A percentile compares a stretch with the other conserved stretches of the same genome.
phyloP scores from a whole-genome alignment of 2,888 invertebrate genomes.

The Tethea ocularis region DNA sequence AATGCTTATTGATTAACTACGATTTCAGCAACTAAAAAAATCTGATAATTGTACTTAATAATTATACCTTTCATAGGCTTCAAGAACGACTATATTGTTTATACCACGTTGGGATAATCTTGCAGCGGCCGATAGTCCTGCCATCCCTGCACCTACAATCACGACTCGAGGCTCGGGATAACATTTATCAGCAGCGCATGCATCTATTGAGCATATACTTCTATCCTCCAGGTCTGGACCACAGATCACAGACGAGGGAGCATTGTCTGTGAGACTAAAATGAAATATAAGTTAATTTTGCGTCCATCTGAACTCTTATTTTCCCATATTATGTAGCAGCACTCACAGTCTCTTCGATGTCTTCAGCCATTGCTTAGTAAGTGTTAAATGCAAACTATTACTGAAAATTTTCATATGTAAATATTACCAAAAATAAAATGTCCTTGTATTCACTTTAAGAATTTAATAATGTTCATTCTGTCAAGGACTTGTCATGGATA shows the following conservation, averaged over 20 bases:
- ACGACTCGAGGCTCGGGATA: conserved; percentile 86
- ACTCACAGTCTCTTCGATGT: conserved; percentile 53
- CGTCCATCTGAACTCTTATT: neutral
- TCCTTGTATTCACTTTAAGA: conserved; percentile 6
- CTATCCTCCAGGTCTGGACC: conserved; percentile 63
- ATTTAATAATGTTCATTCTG: neutral
- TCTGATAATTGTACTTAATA: no score
- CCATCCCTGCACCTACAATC: conserved; percentile 91
- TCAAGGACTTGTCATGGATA: neutral
- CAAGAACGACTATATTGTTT: conserved; percentile 87
- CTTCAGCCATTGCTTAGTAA: conserved; percentile 43
- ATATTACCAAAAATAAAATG: conserved; percentile 14
- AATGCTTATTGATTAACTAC: no score
- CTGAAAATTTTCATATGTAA: conserved; percentile 50
- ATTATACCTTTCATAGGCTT: conserved; percentile 88
- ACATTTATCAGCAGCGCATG: conserved; percentile 58
- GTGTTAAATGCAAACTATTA: conserved; percentile 27
- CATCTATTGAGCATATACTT: conserved; percentile 59
- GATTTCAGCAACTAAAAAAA: no score
- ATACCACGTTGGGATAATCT: conserved; percentile 88
- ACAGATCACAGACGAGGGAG: conserved; percentile 48
- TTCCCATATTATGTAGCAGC: conserved; percentile 20
- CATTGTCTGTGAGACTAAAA: conserved; percentile 49
- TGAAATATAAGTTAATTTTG: conserved; percentile 15
- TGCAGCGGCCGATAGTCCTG: conserved; percentile 91